Evolutionary conservation across 2,888 invertebrate genomes (phyloP), one percentile per base, ranked within the genome.

Genomic region (Leptogaster cylindrica): DNA sequence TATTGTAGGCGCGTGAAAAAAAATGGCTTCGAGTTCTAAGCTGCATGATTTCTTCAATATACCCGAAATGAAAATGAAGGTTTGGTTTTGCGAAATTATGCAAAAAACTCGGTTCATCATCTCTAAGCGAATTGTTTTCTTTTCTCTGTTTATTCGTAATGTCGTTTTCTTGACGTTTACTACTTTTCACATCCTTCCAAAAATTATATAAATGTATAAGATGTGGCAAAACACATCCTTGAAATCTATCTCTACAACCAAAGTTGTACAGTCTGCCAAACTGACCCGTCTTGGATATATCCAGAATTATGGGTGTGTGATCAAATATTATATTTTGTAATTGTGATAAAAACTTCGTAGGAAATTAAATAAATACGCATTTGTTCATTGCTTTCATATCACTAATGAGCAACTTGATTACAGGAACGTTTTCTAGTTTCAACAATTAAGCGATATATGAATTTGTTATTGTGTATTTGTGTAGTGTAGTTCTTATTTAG

Each of bases 91-190:
- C n/a, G n/a, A n/a, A n/a, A n/a, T n/a, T n/a, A n/a, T n/a, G n/a
- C n/a, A n/a, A n/a, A n/a, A n/a, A n/a, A 55, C 23, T 55, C 31
- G 55, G 55, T 39, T 39, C 55, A 55, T 55, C 55, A 36, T 55
- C 39, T 39, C 39, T 20, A 36, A 55, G 18, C n/a, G 14, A 31
- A n/a, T n/a, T 52, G 36, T 23, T 55, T 39, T 55, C 33, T 52
- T 33, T 31, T 16, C 52, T 31, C 36, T 55, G 55, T 55, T 55
- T 55, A 55, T 55, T 23, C 55, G 36, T 33, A 39, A 55, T 55
- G 55, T 55, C 55, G 55, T 55, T 39, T 55, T 55, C 33, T 55
- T 55, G 55, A 55, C 55, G 55, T 55, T 55, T 33, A 55, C 55
- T 55, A 36, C 55, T 36, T 55, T 55, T 55, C 16, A 36, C 36